Conservation (phyloP, 2,113 vertebrate genomes). For the Coracopsis vasa region DNA sequence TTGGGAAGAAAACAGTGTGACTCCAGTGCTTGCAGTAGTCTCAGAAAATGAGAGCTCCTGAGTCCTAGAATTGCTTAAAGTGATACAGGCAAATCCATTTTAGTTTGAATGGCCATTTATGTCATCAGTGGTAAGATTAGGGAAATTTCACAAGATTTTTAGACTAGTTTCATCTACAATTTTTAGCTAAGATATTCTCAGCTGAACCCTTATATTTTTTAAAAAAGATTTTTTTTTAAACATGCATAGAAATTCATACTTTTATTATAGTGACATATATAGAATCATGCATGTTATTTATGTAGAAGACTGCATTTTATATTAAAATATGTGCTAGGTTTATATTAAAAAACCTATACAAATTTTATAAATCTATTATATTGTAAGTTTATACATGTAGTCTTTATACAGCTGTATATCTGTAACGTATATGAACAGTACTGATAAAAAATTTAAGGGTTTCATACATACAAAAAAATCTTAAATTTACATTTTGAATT, state of each 20-base stretch:
- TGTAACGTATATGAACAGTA: background rate
- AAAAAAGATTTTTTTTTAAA: background rate
- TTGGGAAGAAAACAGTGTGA: background rate
- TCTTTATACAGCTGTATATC: background rate
- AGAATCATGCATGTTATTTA: background rate
- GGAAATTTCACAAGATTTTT: background rate
- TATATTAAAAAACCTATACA: background rate
- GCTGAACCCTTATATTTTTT: rapidly evolving
- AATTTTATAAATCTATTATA: background rate
- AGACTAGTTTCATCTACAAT: background rate
- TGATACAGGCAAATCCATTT: background rate
- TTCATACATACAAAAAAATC: background rate
- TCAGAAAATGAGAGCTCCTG: background rate
- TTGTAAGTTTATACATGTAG: background rate
- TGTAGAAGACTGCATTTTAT: background rate
- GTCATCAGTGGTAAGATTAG: background rate
- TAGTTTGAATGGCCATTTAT: background rate
- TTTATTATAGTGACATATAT: background rate
- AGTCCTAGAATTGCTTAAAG: background rate
- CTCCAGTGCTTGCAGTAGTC: background rate
- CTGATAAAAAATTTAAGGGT: background rate
- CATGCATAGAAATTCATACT: background rate
- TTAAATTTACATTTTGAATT: background rate
- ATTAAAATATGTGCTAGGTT: background rate
- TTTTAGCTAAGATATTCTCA: background rate